Conservation (phyloP, 1,140 invertebrate genomes). For the Trichomalopsis sarcophagae region DNA sequence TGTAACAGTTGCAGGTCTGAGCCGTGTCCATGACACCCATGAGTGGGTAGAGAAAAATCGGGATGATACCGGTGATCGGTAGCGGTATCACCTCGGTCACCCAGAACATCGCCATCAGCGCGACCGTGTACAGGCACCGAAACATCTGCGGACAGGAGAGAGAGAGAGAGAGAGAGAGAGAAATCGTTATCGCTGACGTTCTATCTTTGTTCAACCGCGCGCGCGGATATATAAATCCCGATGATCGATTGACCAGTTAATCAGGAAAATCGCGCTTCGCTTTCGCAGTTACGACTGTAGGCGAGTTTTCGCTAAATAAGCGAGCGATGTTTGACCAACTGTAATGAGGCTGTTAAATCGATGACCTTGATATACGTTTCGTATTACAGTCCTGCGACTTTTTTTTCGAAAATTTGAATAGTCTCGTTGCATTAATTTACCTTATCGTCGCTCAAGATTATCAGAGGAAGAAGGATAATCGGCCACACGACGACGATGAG, state of each 20-base stretch:
- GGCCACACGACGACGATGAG: slow-evolving; percentile 79
- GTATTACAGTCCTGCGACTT: no score
- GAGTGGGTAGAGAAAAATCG: slow-evolving; percentile 79
- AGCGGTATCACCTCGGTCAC: slow-evolving; percentile 81
- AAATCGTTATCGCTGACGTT: not conserved
- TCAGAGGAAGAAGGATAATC: slow-evolving; percentile 78
- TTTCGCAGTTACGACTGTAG: no score
- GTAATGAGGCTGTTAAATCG: no score
- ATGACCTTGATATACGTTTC: no score
- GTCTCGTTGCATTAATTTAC: slow-evolving; percentile 60
- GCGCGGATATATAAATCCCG: no score
- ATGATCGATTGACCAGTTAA: no score
- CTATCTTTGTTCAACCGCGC: no score
- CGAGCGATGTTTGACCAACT: no score
- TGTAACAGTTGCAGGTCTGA: slow-evolving; percentile 75
- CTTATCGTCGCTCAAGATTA: slow-evolving; percentile 74
- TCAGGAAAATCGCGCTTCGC: no score
- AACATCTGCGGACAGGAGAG: slow-evolving; percentile 60
- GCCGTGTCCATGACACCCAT: slow-evolving; percentile 77
- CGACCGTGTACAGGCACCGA: slow-evolving; percentile 77
- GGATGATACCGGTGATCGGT: slow-evolving; percentile 79
- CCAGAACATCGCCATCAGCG: slow-evolving; percentile 81
- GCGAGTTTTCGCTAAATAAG: no score
- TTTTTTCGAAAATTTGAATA: no score
- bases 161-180: not conserved